Evolutionary conservation across 2,888 invertebrate genomes (phyloP).

Genomic region (Carabus problematicus): DNA sequence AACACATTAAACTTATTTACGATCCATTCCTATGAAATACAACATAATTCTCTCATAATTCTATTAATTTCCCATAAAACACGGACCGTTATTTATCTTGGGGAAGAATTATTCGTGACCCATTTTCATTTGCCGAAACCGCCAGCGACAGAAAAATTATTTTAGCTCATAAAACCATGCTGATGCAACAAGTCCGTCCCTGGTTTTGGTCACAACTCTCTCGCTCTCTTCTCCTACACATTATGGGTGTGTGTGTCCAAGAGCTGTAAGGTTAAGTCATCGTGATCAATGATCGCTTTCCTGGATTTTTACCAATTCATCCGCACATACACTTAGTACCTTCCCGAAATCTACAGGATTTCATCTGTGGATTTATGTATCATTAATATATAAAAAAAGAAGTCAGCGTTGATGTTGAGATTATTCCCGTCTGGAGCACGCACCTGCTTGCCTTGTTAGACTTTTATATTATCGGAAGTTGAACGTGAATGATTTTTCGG

Average conservation of each 20-base stretch:
- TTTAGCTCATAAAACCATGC: constrained; percentile 20
- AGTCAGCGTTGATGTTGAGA: constrained; percentile 25
- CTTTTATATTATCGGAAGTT: constrained; percentile 10
- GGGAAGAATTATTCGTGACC: no score
- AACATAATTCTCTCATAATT: no score
- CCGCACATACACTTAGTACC: constrained; percentile 20
- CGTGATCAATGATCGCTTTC: constrained; percentile 51
- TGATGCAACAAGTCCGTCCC: constrained; percentile 27
- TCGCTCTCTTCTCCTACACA: no score
- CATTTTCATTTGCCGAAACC: no score
- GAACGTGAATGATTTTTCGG: background rate
- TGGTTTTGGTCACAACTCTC: background rate
- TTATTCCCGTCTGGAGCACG: constrained; percentile 16
- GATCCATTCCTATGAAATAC: no score
- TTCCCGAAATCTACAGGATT: background rate
- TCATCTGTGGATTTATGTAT: constrained; percentile 25
- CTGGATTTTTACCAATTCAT: constrained; percentile 50
- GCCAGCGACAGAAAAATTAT: constrained; percentile 23
- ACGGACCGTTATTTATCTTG: no score
- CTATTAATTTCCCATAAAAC: no score
- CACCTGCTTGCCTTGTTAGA: constrained; percentile 24
- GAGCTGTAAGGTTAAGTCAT: constrained; percentile 47
- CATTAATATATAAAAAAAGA: constrained; percentile 22
- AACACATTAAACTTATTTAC: no score
- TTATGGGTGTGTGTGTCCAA: no score